A percentile compares a stretch with the other conserved stretches of the same genome.
Evolutionary conservation across 2,113 vertebrate genomes (phyloP).

Genomic region (Ia io): DNA sequence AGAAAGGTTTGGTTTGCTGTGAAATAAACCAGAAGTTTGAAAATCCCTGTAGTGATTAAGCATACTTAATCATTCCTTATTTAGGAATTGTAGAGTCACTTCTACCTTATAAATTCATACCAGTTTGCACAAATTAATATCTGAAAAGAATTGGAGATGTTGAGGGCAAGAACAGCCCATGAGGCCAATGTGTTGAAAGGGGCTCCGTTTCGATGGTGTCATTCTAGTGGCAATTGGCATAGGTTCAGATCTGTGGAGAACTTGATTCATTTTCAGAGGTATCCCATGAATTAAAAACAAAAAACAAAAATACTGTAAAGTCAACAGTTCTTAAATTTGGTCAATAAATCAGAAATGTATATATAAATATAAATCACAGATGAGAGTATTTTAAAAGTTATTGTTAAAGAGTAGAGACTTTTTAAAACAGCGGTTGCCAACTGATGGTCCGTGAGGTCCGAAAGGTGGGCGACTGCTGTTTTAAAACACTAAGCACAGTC

Average conservation of each 20-base stretch:
- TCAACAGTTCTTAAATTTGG: constrained; percentile 63
- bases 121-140: constrained; percentile 74
- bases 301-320: constrained; percentile 44
- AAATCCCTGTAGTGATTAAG: constrained; percentile 49
- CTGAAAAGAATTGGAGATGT: constrained; percentile 60
- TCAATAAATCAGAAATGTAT: constrained; percentile 20
- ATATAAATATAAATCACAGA: not conserved
- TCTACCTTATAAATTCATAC: constrained; percentile 60
- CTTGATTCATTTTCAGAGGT: constrained; percentile 54
- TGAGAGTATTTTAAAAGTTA: constrained; percentile 54
- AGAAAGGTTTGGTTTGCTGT: constrained; percentile 61
- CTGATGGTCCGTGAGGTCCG: too few species aligned
- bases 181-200: constrained; percentile 15
- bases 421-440: too few species aligned
- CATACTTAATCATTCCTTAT: constrained; percentile 60
- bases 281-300: not conserved
- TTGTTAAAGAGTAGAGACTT: constrained; percentile 41
- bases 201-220: not conserved
- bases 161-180: constrained; percentile 56
- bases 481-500: constrained; percentile 55
- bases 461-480: too few species aligned
- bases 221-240: not conserved
- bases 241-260: constrained; percentile 33
- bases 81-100: constrained; percentile 35
- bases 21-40: constrained; percentile 55